Base-by-base conservation (phyloP, 2,113 vertebrate genomes). In the Oxyura jamaicensis region DNA sequence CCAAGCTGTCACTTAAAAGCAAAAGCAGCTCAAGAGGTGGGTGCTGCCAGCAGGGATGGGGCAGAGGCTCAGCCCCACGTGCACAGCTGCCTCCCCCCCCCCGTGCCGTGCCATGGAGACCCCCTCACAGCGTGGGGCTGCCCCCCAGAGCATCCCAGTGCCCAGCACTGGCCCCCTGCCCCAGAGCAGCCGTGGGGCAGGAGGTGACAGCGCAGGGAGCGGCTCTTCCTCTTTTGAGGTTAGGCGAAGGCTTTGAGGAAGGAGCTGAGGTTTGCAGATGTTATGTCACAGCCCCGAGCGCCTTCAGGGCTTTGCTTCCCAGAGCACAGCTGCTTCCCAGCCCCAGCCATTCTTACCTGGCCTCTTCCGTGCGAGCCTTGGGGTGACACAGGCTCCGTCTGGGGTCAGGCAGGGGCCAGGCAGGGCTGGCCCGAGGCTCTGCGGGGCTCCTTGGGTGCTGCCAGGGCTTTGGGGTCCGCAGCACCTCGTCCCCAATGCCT, bases 261-360 rank as follows among this genome's bases (percentile, higher is more conserved):
- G 73, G 83, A 72, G 83, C 86, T 39, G 60, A 31, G 58, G 8
- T 68, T 63, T 68, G 73, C 20, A 46, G 76, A 9, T 9, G 73
- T 86, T 88, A 52, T 84, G 91, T 95, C 94, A 93, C 20, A 23
- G 92, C 73, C 46, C 76, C 2, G 0, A 0, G 1, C 1, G 17
- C 93, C 91, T 46, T n/a, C 21, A 3, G 83, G 95, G 66, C 84
- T 95, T 44, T 41, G 35, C 93, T 95, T 95, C 94, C 89, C 92
- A 94, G 84, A 93, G 74, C 21, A 78, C 29, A 1, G 55, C 94
- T 48, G 63, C 8, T 0, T 36, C 35, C 68, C 73, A 58, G 88
- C 35, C 62, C 8, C n/a, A 18, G 4, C 11, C 23, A 11, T 66
- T 63, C 90, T 90, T 14, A 48, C 59, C 35, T 35, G 42, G 42